Percentiles rank a stretch among this genome's conserved stretches.
phyloP scores from a whole-genome alignment of 2,888 invertebrate genomes.

The Yponomeuta cagnagella region DNA sequence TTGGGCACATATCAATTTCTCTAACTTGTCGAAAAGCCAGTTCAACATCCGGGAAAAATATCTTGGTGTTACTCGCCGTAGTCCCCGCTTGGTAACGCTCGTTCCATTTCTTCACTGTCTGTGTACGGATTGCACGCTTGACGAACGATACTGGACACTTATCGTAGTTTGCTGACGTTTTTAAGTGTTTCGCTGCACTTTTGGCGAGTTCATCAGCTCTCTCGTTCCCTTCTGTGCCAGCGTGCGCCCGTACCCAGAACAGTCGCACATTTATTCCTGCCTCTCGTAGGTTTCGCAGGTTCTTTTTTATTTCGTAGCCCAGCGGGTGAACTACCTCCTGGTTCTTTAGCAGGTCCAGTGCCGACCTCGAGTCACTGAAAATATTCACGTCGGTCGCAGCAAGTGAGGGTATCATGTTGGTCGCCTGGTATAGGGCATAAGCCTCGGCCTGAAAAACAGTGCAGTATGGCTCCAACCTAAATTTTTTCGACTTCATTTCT shows the following conservation, averaged over 20 bases:
- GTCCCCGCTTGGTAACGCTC: background rate
- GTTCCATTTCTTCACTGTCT: slow-evolving; percentile 14
- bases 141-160: slow-evolving; percentile 13
- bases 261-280: background rate
- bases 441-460: no score
- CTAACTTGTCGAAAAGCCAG: slow-evolving; percentile 3
- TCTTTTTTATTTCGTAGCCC: no score
- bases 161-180: slow-evolving; percentile 16
- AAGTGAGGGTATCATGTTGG: no score
- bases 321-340: no score
- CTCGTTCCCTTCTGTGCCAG: slow-evolving; percentile 18
- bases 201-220: slow-evolving; percentile 20
- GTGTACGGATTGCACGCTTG: slow-evolving; percentile 10
- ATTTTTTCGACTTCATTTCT: no score
- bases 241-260: slow-evolving; percentile 19
- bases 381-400: no score
- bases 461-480: no score
- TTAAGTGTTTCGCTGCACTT: slow-evolving; percentile 12
- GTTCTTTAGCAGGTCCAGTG: no score
- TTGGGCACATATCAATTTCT: background rate
- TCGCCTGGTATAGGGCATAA: no score
- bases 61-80: slow-evolving; percentile 8
- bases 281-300: background rate
- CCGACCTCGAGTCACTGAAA: no score
- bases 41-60: slow-evolving; percentile 11